Evolutionary conservation across 2,888 invertebrate genomes (phyloP), one percentile per base, ranked within the genome.

Genomic region (Pristionchus japonicus): DNA sequence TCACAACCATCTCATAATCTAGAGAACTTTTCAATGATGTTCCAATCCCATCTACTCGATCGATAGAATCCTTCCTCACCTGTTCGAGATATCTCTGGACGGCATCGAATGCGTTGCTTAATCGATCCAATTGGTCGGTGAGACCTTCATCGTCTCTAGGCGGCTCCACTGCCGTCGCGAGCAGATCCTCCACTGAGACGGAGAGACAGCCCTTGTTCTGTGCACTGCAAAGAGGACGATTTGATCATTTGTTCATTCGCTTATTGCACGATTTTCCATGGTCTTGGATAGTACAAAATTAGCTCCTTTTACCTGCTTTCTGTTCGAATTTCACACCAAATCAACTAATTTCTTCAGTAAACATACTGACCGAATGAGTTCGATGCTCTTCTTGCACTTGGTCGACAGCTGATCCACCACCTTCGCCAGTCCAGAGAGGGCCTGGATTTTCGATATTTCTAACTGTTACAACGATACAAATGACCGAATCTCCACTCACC

Each of bases 321-420:
- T n/a, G n/a, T n/a, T n/a, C n/a, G n/a, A n/a, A n/a, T n/a, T n/a
- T n/a, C n/a, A 11, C n/a, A 52, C 11, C 31, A 52, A 31, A 52
- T 27, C 4, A 31, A 31, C 47, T 13, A 27, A 9, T 34, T 47
- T 37, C 57, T 84, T 84, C 13, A 31, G 34, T 57, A 84, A 3
- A 37, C 11, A 47, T 34, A 70, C 87, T 86, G 86, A 93, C 92
- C 92, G 89, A 57, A 94, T 92, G 20, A 94, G 88, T 80, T 93
- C 94, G 49, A 94, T 94, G 84, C 92, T 92, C 89, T 92, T 93
- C 83, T 94, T 93, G 89, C 94, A 94, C 89, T 94, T 94, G 82
- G 91, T 90, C 17, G 93, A 94, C 3, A 94, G 89, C 87, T 93
- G 91, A 88, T 94, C 94, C 9, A 94, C 93, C 11, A 93, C 91